Base-by-base conservation (phyloP, 2,888 invertebrate genomes). In the Chrysomela aeneicollis region DNA sequence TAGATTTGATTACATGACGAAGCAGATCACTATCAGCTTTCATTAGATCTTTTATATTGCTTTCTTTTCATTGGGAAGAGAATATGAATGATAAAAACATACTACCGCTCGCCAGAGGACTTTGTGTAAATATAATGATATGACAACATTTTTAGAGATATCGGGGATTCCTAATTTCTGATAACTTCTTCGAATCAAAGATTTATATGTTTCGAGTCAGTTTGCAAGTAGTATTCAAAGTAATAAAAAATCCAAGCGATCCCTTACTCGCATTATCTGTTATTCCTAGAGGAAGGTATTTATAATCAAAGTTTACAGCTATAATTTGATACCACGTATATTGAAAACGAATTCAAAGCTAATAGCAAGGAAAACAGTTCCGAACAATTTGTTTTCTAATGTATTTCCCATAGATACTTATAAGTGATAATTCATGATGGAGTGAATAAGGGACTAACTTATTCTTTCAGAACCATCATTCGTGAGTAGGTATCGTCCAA, bases 391-490 rank as follows among this genome's bases (percentile, higher is more conserved):
- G 10, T 42, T 42, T n/a, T 42, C 2, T 42, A n/a, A 6, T 4
- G 4, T 15, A 42, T 12, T 42, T 42, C 12, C 42, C 12, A 42
- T 3, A 42, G 8, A 35, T 35, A 42, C 9, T 42, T 42, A 42
- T 42, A 10, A 42, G 9, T 42, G n/a, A 42, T 42, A n/a, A 42
- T 42, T 42, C 15, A 42, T 42, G 15, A 42, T 15, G 42, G 15
- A 42, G n/a, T 12, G n/a, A 42, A 42, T 4, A 15, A 42, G 42
- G 42, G 42, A 42, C 42, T 12, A 64, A 64, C 59, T 53, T 50
- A 59, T 59, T 66, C 55, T 62, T 55, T 62, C 54, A 59, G 59
- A 66, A 66, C 54, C 22, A 26, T 49, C 55, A 62, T 62, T 66
- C 62, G 62, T 59, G 54, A 51, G 55, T 59, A 54, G 42, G 46